Conservation (phyloP, 1,140 invertebrate species). For the Dufourea novaeangliae region DNA sequence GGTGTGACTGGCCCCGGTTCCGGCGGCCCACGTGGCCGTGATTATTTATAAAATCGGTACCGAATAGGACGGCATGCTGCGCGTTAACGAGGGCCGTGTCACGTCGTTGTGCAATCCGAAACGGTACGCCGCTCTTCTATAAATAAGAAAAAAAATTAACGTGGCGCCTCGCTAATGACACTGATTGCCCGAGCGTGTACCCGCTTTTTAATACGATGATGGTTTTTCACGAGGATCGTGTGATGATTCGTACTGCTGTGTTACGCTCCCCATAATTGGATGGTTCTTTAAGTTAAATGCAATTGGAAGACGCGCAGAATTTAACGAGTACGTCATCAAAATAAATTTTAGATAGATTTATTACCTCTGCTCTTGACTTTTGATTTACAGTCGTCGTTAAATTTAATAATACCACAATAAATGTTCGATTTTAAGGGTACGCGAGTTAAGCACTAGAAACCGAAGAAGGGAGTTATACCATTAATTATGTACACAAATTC, state of each 20-base stretch:
- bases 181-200: slow-evolving; percentile 16
- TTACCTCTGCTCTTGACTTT: not conserved
- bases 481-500: not conserved
- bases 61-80: slow-evolving; percentile 62
- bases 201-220: slow-evolving; percentile 16
- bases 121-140: slow-evolving; percentile 34
- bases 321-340: slow-evolving; percentile 34
- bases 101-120: slow-evolving; percentile 50
- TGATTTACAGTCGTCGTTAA: slow-evolving; percentile 32
- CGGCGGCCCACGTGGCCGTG: slow-evolving; percentile 55
- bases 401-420: slow-evolving; percentile 29
- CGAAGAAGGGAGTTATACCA: not conserved
- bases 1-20: slow-evolving; percentile 58
- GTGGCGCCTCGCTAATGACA: slow-evolving; percentile 47
- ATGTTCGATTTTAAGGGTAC: not conserved
- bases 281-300: slow-evolving; percentile 4
- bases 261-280: slow-evolving; percentile 38
- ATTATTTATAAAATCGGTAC: slow-evolving; percentile 69
- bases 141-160: slow-evolving; percentile 51
- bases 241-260: slow-evolving; percentile 21
- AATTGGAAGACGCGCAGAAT: slow-evolving; percentile 4
- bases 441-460: not conserved
- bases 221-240: slow-evolving; percentile 19
- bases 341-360: slow-evolving; percentile 41
- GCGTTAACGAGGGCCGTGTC: slow-evolving; percentile 57